Base-by-base conservation (phyloP, 2,113 vertebrate species). In the Caretta caretta region DNA sequence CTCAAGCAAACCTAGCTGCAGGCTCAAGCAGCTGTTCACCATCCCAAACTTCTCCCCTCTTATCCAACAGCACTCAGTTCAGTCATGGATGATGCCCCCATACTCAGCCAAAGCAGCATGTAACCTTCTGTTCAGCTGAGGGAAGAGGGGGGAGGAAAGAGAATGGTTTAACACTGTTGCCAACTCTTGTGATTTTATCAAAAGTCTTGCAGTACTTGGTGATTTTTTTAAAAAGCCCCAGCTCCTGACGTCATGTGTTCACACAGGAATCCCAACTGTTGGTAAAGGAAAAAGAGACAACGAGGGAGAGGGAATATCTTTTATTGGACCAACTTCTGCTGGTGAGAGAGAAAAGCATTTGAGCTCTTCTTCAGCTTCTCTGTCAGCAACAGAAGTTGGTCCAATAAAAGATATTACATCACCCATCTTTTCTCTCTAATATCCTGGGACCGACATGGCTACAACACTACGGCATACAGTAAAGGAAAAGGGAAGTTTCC, bases 101-200 rank as follows among this genome's bases (percentile, higher is more conserved):
- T 83, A 72, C 65, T 86, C 78, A 54, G 4, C 5, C 6, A 24
- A 84, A 96, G 84, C 79, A 62, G 62, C 31, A 85, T 8, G 14
- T 35, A 20, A 14, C 29, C 19, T n/a, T n/a, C 79, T 80, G 9
- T 31, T 53, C 5, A 50, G 46, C 29, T 27, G 10, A 94, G 53
- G 53, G 57, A 1, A 87, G 35, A 51, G 1, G 72, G 0, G 0
- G 6, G 69, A 95, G 65, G 54, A 20, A 51, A 12, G 31, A n/a
- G 31, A 31, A 51, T 8, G 25, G 42, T 12, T 25, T 49, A 49
- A 10, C 14, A 11, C 27, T 16, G 49, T 31, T 86, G 3, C 65
- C 69, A 59, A 84, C 42, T 51, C 51, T 54, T 25, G 10, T 53
- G 93, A 86, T 86, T 93, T 78, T 50, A 89, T n/a, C 78, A 80